These are phyloP conservation scores for Plestiodon gilberti DNA, from an alignment of 2,113 vertebrate genomes.

Conservation along the genomic window DNA sequence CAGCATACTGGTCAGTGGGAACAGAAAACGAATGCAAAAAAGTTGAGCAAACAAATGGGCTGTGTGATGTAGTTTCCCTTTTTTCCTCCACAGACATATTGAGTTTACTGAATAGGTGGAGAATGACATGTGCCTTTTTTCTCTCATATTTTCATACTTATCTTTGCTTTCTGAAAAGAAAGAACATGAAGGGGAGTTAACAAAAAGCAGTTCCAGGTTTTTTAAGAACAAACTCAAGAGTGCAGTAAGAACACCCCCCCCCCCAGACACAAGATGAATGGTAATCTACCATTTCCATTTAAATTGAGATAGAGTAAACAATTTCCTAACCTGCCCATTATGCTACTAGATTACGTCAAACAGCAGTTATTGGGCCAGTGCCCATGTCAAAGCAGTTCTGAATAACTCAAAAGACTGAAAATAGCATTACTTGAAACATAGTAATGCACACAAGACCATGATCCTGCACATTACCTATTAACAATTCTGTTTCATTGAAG, in stretches of 20 bases:
- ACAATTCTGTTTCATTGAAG: neutral
- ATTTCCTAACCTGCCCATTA: neutral
- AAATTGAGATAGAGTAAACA: neutral
- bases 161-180: constrained; percentile 93
- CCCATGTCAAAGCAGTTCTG: neutral
- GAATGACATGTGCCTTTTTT: constrained; percentile 40
- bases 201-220: neutral
- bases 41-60: constrained; percentile 63
- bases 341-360: neutral
- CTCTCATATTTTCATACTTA: constrained; percentile 93
- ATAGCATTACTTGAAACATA: neutral
- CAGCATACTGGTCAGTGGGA: constrained; percentile 60
- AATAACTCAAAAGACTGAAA: neutral
- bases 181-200: constrained; percentile 24
- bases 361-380: neutral
- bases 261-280: neutral
- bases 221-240: neutral
- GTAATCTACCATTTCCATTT: neutral
- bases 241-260: neutral
- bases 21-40: constrained; percentile 61
- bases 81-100: constrained; percentile 40
- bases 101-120: constrained; percentile 51
- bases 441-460: neutral
- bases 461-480: neutral
- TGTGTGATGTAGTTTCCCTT: constrained; percentile 54